Evolutionary conservation across 2,797 vertebrate genomes (phyloP).

Genomic region (Nothura maculosa): DNA sequence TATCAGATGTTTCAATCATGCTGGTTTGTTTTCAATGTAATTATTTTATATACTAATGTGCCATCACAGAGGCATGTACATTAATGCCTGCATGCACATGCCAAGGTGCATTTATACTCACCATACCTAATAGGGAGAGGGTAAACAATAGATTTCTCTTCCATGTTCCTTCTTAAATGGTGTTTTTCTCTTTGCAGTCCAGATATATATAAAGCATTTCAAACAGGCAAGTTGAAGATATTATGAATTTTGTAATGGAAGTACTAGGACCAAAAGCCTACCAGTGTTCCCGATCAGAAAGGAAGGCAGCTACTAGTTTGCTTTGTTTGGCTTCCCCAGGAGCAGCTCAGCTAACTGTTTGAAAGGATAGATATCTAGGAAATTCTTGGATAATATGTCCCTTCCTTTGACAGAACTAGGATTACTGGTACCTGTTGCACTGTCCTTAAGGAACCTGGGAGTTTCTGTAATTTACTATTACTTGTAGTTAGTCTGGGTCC

Average conservation of each 20-base stretch:
- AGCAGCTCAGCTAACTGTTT: not conserved
- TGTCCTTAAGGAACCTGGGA: not conserved
- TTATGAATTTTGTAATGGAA: not conserved
- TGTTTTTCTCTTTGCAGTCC: not conserved
- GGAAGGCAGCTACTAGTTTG: not conserved
- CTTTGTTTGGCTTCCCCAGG: not conserved
- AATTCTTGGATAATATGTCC: not conserved
- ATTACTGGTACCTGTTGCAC: not conserved
- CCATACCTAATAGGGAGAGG: not conserved
- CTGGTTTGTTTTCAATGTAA: not conserved
- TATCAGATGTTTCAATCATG: slow-evolving; percentile 1
- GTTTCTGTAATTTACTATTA: not conserved
- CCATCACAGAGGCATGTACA: accelerated
- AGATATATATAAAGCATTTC: not conserved
- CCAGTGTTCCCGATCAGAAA: not conserved
- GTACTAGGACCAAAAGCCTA: not conserved
- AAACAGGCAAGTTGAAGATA: not conserved
- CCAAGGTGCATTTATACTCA: not conserved
- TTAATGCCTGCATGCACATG: not conserved
- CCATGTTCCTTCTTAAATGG: not conserved
- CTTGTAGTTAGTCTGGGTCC: not conserved
- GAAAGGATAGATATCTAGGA: not conserved
- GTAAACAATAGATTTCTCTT: not conserved
- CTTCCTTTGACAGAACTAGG: not conserved
- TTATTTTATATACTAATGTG: not conserved